Percentiles rank a stretch among this genome's conserved stretches.
Conservation (phyloP, 1,140 invertebrate species). For the Ladona fulva region DNA sequence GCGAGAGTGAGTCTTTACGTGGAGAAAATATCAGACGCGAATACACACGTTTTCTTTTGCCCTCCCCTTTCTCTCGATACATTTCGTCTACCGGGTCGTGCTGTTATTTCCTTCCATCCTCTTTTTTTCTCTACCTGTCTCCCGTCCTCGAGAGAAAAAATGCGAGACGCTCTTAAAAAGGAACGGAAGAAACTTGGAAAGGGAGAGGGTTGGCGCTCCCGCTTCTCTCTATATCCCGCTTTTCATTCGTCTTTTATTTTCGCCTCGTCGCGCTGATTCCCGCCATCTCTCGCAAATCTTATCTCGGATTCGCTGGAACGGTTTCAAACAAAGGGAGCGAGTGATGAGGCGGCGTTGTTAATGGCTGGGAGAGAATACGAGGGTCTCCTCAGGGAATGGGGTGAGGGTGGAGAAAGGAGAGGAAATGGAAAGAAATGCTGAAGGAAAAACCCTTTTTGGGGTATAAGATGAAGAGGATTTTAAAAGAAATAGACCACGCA, state of each 20-base stretch:
- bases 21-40: too few relatives aligned
- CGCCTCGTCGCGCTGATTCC: background rate
- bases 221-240: background rate
- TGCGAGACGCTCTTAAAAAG: too few relatives aligned
- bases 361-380: background rate
- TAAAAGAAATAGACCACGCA: background rate
- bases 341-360: background rate
- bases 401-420: background rate
- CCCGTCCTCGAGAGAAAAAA: too few relatives aligned
- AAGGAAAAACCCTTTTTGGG: background rate
- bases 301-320: background rate
- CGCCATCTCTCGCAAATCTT: background rate
- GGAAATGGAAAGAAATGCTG: background rate
- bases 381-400: background rate
- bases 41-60: too few relatives aligned
- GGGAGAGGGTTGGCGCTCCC: too few relatives aligned
- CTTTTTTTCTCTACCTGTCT: too few relatives aligned
- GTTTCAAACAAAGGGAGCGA: background rate
- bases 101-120: too few relatives aligned
- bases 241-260: background rate
- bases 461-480: background rate
- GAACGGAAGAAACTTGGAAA: too few relatives aligned
- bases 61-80: too few relatives aligned
- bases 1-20: too few relatives aligned
- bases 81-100: too few relatives aligned